Evolutionary conservation across 1,140 invertebrate genomes (phyloP), one percentile per base, ranked within the genome.

Genomic region (Leptestheria dahalacensis): DNA sequence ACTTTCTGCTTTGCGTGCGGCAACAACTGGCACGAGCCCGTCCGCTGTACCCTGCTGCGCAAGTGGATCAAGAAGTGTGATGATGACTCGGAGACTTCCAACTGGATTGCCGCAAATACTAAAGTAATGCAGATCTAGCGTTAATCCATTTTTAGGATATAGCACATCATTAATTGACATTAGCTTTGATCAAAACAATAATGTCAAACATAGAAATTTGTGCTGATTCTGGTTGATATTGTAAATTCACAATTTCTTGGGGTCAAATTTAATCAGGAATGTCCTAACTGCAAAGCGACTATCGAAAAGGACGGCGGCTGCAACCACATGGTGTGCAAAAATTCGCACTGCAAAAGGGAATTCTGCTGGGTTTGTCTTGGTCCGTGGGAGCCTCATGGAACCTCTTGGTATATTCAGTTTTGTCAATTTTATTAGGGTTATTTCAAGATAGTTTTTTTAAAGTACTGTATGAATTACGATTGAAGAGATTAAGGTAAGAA

Each of bases 11-110:
- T 99, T 77, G 78, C 85, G 49, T 99, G 96, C 76, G 91, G 91
- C 46, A 90, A 97, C 74, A 91, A 93, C 72, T 99, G 95, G 95
- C 96, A 99, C 74, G 95, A 99, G 72, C 96, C 96, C 4, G 93
- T 98, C 2, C 88, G 89, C 66, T 99, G 96, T 75, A 81, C 84
- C 65, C 80, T 94, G 69, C 77, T 99, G 0, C 85, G 83, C 68
- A 91, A 87, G 71, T 99, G 96, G 96, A 93, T 97, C 60, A 98
- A 98, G 75, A 99, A 99, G 75, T 98, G 94, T 75, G 93, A 97
- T 70, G 96, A 99, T 71, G 96, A 99, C 70, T 97, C 91, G 11
- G 96, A 98, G 77, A 99, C 96, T 28, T 95, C 91, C 21, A 98
- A 98, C 71, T 99, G 96, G 96, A 97, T 99, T 68, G 92, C 91